A percentile compares a stretch with the other conserved stretches of the same genome.
These are phyloP conservation scores for Hyperoplus immaculatus DNA, from an alignment of 2,797 vertebrate genomes.

Conservation along the genomic window DNA sequence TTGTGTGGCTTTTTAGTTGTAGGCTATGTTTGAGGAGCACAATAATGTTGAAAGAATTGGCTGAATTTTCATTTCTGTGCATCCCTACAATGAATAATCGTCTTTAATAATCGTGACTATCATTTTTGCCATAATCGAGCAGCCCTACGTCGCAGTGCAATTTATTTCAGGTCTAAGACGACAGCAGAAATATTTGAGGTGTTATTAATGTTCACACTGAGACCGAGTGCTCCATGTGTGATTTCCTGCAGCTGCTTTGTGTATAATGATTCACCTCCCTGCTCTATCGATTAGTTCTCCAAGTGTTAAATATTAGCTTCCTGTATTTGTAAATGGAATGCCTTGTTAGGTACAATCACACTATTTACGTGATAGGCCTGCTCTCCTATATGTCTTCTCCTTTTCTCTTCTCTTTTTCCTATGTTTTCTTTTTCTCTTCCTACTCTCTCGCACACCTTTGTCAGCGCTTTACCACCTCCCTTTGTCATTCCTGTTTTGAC, in stretches of 20 bases:
- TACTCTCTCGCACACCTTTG: slow-evolving; percentile 39
- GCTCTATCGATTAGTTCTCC: slow-evolving; percentile 59
- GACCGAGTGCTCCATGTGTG: slow-evolving; percentile 38
- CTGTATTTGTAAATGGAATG: slow-evolving; percentile 58
- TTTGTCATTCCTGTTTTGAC: slow-evolving; percentile 42
- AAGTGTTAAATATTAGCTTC: slow-evolving; percentile 58
- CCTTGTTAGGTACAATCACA: slow-evolving; percentile 55
- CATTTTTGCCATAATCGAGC: too few relatives aligned
- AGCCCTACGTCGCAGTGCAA: neutral
- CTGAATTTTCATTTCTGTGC: too few relatives aligned
- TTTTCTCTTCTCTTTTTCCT: slow-evolving; percentile 14
- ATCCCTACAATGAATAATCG: too few relatives aligned
- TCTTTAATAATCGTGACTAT: too few relatives aligned
- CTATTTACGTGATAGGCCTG: slow-evolving; percentile 19
- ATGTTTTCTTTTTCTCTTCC: slow-evolving; percentile 37
- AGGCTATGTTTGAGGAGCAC: too few relatives aligned
- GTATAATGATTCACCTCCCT: slow-evolving; percentile 45
- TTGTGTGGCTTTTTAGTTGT: too few relatives aligned
- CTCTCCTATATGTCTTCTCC: slow-evolving; percentile 21
- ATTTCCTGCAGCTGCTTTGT: slow-evolving; percentile 35
- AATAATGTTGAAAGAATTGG: too few relatives aligned
- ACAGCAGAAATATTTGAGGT: slow-evolving; percentile 3
- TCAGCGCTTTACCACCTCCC: slow-evolving; percentile 44
- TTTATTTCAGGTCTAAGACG: neutral
- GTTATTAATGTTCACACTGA: slow-evolving; percentile 31